Evolutionary conservation across 2,797 vertebrate genomes (phyloP), one percentile per base, ranked within the genome.

Genomic region (Pachyuromys duprasi): DNA sequence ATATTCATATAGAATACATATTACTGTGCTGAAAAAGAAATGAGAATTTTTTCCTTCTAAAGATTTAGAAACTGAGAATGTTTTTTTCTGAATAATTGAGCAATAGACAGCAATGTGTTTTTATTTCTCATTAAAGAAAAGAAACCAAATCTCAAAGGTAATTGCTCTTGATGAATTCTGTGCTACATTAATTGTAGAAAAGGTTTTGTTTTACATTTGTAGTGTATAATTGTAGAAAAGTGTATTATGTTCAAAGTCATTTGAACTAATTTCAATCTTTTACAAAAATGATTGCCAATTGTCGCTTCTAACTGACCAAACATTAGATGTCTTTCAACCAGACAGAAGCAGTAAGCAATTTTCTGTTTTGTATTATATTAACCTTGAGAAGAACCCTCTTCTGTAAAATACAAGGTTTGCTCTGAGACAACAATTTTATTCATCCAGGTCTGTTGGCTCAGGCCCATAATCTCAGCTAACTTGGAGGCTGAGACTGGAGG

Each of bases 51-150:
- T 93, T 69, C 67, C 12, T 18, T 88, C 84, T 97, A 76, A 95
- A 97, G 76, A 74, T 89, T 95, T 89, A 97, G 91, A 95, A 95
- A 96, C 95, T 93, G 97, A 96, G 78, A 97, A 72, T 90, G 53
- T 92, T 95, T 93, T 93, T 70, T 55, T n/a, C 91, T 95, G 94
- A 97, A 97, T 96, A 97, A 93, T 89, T 92, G 88, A 94, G 86
- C 78, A 95, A 80, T 86, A 92, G 90, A 39, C 62, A 93, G 45
- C 90, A 95, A 89, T 97, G 7, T 94, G 86, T 94, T 97, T 97
- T 95, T 95, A 96, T 97, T 89, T 95, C 94, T 93, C 84, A 93
- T 92, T 95, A 93, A 95, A 94, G 93, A 95, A 94, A 93, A 83
- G 82, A 96, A 95, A 81, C 45, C 86, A 89, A 92, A 89, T 93